Evolutionary conservation across 2,797 vertebrate genomes (phyloP).

Genomic region (Kryptopterus vitreolus): DNA sequence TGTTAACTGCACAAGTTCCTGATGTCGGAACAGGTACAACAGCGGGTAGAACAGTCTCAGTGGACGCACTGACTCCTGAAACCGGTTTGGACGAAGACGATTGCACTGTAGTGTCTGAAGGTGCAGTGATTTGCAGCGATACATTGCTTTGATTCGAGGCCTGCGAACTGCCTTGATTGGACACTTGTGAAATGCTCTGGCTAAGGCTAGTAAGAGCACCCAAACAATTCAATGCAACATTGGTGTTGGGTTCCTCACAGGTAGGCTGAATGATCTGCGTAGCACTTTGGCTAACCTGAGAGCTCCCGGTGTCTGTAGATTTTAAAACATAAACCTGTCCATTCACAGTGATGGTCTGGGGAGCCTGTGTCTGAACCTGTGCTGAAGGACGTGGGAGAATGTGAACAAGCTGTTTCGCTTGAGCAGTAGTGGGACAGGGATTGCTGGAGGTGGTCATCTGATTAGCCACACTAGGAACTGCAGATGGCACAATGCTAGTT

Average conservation of each 20-base stretch:
- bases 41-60: conserved; percentile 60
- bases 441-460: conserved; percentile 71
- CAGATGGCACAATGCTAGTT: conserved; percentile 77
- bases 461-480: conserved; percentile 73
- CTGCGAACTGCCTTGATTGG: conserved; percentile 85
- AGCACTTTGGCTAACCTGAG: conserved; percentile 76
- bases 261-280: conserved; percentile 95
- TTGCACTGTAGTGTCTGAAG: conserved; percentile 70
- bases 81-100: conserved; percentile 59
- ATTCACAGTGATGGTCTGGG: conserved; percentile 95
- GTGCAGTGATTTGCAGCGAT: conserved; percentile 69
- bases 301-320: conserved; percentile 82
- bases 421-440: conserved; percentile 75
- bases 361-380: conserved; percentile 81
- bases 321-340: conserved; percentile 95
- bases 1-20: conserved; percentile 60
- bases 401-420: conserved; percentile 93
- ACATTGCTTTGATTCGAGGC: conserved; percentile 84
- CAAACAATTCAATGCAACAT: conserved; percentile 92
- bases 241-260: conserved; percentile 90
- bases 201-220: conserved; percentile 95
- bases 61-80: conserved; percentile 61
- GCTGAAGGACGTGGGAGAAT: conserved; percentile 88
- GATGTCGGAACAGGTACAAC: conserved; percentile 56
- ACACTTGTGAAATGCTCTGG: conserved; percentile 94